A percentile compares a stretch with the other conserved stretches of the same genome.
These are phyloP conservation scores for Anas platyrhynchos DNA, from an alignment of 2,113 vertebrate genomes.

Conservation along the genomic window DNA sequence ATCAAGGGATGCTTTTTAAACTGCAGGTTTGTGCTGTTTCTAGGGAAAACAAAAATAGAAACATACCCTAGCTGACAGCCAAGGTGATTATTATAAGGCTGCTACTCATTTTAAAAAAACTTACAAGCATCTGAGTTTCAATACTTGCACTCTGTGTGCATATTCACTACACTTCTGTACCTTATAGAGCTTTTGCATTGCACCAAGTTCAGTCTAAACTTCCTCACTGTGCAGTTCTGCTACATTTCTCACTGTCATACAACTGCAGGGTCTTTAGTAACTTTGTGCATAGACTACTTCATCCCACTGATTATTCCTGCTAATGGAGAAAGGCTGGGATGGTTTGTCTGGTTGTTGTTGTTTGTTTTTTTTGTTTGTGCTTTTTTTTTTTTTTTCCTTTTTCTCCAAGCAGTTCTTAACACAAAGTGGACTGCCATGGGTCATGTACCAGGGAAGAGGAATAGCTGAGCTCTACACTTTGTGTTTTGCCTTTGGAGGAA, in stretches of 20 bases:
- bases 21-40: conserved; percentile 2
- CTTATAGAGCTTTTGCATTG: neutral
- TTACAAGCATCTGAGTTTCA: neutral
- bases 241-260: neutral
- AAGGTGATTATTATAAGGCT: conserved; percentile 32
- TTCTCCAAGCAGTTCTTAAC: neutral
- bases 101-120: neutral
- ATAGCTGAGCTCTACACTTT: neutral
- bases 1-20: conserved; percentile 65
- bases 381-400: neutral
- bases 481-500: neutral
- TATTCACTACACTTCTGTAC: neutral
- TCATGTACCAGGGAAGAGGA: neutral
- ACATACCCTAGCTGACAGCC: conserved; percentile 13
- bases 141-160: neutral
- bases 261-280: neutral
- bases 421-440: neutral
- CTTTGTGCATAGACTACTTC: neutral
- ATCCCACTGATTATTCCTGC: neutral
- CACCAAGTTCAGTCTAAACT: neutral
- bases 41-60: conserved; percentile 46
- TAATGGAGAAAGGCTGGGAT: neutral
- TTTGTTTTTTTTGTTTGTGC: neutral
- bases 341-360: neutral
- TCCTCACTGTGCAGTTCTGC: neutral